A percentile compares a stretch with the other conserved stretches of the same genome.
These are phyloP conservation scores for Linurgus olivaceus DNA, from an alignment of 2,797 vertebrate genomes.

Conservation along the genomic window DNA sequence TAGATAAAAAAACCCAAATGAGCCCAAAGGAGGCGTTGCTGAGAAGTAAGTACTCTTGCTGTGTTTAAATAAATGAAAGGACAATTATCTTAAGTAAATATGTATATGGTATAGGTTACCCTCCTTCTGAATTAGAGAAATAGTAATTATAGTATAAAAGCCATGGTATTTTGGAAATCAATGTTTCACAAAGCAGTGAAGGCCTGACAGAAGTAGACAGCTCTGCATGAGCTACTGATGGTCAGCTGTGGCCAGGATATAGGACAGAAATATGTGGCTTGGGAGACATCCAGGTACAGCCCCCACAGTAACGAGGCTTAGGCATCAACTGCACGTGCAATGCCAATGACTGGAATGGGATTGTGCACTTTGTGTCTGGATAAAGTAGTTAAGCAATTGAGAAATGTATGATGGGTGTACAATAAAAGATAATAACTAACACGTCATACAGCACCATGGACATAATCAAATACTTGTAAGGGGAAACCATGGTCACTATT, in stretches of 20 bases:
- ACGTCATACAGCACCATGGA: background rate
- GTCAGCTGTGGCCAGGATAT: background rate
- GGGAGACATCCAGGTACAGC: background rate
- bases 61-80: background rate
- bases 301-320: background rate
- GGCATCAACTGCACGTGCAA: background rate
- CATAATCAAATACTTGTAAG: conserved; percentile 17
- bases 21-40: background rate
- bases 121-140: background rate
- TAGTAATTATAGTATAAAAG: background rate
- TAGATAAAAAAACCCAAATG: background rate
- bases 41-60: background rate
- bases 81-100: background rate
- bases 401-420: background rate
- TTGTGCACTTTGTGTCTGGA: conserved; percentile 5
- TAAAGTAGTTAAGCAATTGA: conserved; percentile 29
- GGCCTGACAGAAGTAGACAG: background rate
- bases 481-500: background rate
- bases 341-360: background rate
- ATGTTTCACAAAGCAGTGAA: background rate
- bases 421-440: conserved; percentile 17
- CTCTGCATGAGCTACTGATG: background rate
- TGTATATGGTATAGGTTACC: background rate
- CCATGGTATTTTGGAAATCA: background rate
- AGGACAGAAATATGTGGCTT: background rate